Conservation (phyloP, 2,797 vertebrate species). For the Tauraco hartlaubi region DNA sequence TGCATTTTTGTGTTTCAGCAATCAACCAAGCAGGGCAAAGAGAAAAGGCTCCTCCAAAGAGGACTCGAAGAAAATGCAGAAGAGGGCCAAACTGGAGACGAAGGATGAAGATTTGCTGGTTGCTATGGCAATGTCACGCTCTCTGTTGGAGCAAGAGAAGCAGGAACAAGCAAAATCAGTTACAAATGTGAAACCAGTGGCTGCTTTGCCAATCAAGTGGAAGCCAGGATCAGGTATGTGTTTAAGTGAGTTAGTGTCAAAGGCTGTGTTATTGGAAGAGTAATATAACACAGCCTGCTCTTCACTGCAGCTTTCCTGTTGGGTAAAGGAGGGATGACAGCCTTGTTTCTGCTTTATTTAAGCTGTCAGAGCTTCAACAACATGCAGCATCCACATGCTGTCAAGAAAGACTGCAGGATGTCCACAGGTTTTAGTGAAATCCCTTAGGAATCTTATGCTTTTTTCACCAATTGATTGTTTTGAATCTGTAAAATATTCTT, state of each 20-base stretch:
- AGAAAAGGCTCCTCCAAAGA: slow-evolving; percentile 78
- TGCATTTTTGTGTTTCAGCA: slow-evolving; percentile 58
- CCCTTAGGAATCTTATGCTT: not conserved
- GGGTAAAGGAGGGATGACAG: not conserved
- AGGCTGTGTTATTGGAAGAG: not conserved
- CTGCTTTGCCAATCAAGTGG: slow-evolving; percentile 59
- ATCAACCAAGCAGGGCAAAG: slow-evolving; percentile 74
- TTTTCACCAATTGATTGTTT: not conserved
- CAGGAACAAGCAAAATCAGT: slow-evolving; percentile 19
- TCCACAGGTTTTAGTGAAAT: not conserved
- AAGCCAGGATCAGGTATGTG: slow-evolving; percentile 69
- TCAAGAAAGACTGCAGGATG: not conserved
- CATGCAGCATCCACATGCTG: not conserved
- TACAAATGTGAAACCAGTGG: slow-evolving; percentile 47
- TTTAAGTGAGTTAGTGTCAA: not conserved
- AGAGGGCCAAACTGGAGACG: slow-evolving; percentile 61
- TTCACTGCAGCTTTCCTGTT: not conserved
- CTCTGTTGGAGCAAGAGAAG: slow-evolving; percentile 84
- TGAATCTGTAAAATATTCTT: not conserved
- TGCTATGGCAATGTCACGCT: slow-evolving; percentile 92
- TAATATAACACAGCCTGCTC: not conserved
- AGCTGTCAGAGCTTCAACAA: not conserved
- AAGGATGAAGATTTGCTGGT: slow-evolving; percentile 89
- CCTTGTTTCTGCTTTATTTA: not conserved
- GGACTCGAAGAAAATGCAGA: slow-evolving; percentile 80